Evolutionary conservation across 2,888 invertebrate genomes (phyloP).

Genomic region (Julus scandinavius): DNA sequence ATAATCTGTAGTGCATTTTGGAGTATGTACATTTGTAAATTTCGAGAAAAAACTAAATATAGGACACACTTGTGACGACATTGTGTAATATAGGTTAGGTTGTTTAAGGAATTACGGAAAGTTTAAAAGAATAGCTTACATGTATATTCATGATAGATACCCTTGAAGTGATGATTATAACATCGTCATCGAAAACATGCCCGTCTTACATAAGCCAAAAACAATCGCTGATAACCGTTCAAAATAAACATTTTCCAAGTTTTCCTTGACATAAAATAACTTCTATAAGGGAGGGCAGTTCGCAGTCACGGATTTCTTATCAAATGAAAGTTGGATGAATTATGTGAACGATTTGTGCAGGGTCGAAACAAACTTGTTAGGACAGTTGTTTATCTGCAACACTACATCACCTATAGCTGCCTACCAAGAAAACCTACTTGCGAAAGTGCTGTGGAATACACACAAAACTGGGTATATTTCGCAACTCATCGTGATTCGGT

Average conservation of each 20-base stretch:
- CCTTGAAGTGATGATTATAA: neutral
- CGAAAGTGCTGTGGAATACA: too few species aligned
- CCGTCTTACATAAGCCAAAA: neutral
- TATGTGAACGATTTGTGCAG: neutral
- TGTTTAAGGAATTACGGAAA: neutral
- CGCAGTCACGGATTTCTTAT: neutral
- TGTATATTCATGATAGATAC: neutral
- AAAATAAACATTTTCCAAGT: conserved; percentile 1
- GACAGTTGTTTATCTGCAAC: neutral
- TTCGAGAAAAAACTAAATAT: too few species aligned
- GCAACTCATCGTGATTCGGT: too few species aligned
- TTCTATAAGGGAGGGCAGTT: neutral
- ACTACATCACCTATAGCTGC: too few species aligned
- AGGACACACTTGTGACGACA: neutral
- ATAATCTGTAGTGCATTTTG: too few species aligned
- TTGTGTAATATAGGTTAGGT: neutral
- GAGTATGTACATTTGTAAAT: too few species aligned
- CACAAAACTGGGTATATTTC: too few species aligned
- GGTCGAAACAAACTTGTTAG: neutral
- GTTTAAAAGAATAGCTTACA: neutral
- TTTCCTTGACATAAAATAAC: conserved; percentile 5
- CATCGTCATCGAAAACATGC: neutral
- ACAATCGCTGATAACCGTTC: neutral
- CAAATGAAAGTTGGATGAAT: neutral
- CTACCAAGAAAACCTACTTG: too few species aligned